A percentile compares a stretch with the other conserved stretches of the same genome.
phyloP scores from a whole-genome alignment of 1,140 invertebrate species.

The Drosophila triauraria region DNA sequence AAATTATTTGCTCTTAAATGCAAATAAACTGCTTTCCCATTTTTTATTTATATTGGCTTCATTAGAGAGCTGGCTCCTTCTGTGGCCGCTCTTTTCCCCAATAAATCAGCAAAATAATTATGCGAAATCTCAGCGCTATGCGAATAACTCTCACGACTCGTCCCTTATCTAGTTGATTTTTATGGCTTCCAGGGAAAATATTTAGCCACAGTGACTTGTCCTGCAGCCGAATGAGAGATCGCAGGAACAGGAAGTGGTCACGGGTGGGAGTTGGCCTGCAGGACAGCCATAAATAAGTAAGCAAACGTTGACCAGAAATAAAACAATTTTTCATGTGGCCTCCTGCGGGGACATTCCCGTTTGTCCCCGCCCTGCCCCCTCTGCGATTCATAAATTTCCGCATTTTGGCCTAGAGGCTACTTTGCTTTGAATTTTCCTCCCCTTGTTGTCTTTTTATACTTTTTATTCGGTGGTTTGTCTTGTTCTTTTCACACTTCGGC shows the following conservation, averaged over 20 bases:
- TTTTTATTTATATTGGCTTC: conserved; percentile 10
- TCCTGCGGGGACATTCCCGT: conserved; percentile 16
- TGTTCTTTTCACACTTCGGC: conserved; percentile 68
- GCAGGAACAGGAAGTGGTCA: conserved; percentile 2
- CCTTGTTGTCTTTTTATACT: conserved; percentile 4
- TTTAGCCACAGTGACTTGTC: conserved; percentile 39
- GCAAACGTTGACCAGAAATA: conserved; percentile 68
- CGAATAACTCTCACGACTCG: conserved; percentile 58
- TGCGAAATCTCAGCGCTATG: conserved; percentile 66
- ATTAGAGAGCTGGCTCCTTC: conserved; percentile 17
- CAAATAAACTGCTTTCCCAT: not conserved
- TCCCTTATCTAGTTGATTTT: conserved; percentile 65
- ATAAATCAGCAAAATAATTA: conserved; percentile 80
- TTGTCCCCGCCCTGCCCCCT: conserved; percentile 15
- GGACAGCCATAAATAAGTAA: conserved; percentile 69
- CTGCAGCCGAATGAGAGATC: conserved; percentile 4
- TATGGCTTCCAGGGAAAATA: conserved; percentile 65
- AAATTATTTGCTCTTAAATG: not conserved
- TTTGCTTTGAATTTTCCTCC: conserved; percentile 14
- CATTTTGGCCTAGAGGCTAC: conserved; percentile 36
- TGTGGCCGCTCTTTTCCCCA: conserved; percentile 7
- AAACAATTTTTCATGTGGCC: conserved; percentile 74
- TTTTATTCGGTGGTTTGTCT: conserved; percentile 57
- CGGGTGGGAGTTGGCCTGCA: conserved; percentile 3
- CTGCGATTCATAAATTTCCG: conserved; percentile 74